These are phyloP conservation scores for Melitaea cinxia DNA, from an alignment of 1,140 invertebrate species.

Conservation along the genomic window DNA sequence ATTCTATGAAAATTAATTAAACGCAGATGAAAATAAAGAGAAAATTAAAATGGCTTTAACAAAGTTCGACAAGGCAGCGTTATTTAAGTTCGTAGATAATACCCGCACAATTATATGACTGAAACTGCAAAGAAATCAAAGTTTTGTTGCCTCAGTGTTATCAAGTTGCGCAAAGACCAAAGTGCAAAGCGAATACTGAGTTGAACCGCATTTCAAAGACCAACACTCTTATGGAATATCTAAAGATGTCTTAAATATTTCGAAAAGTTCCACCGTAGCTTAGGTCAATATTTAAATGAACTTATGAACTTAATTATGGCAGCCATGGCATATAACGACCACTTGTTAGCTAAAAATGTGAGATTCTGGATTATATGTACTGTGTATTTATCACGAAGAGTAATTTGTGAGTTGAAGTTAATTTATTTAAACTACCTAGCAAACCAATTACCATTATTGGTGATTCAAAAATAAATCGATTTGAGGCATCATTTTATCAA, in stretches of 20 bases:
- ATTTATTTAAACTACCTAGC: no score
- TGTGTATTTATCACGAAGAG: no score
- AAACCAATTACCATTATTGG: no score
- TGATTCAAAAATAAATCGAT: no score
- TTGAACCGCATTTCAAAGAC: slow-evolving; percentile 64
- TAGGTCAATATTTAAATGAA: not conserved
- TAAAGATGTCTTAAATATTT: not conserved
- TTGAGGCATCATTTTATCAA: no score
- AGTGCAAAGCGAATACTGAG: slow-evolving; percentile 51
- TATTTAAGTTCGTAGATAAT: slow-evolving; percentile 20
- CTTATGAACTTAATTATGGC: no score
- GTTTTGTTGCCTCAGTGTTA: slow-evolving; percentile 49
- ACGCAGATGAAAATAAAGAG: slow-evolving; percentile 15
- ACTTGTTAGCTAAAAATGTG: no score
- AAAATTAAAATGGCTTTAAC: slow-evolving; percentile 16
- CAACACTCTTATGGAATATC: slow-evolving; percentile 41
- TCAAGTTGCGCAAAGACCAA: slow-evolving; percentile 52
- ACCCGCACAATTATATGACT: slow-evolving; percentile 30
- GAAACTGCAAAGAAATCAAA: slow-evolving; percentile 40
- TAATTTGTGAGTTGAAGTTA: no score
- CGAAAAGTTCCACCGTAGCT: not conserved
- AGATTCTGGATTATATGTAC: no score
- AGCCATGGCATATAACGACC: no score
- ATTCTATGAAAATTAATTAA: not conserved
- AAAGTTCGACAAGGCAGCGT: slow-evolving; percentile 9